Evolutionary conservation across 2,113 vertebrate genomes (phyloP), one percentile per base, ranked within the genome.

Genomic region (Urocitellus parryii): DNA sequence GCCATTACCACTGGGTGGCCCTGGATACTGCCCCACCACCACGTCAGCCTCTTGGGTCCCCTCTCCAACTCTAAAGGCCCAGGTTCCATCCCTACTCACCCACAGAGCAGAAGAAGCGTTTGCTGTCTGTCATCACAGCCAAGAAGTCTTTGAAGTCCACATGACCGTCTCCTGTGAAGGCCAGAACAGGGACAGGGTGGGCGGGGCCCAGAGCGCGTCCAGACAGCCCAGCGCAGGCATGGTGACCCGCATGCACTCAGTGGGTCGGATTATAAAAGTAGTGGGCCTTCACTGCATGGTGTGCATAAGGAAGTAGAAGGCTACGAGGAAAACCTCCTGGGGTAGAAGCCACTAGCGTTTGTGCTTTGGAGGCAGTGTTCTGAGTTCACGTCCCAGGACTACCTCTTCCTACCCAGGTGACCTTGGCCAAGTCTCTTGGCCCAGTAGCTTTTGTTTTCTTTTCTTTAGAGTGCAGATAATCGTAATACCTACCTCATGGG

Each of bases 101-200:
- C 83, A 98, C 42, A 2, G 97, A 98, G 82, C 95, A 97, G 70
- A 97, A 94, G 97, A 97, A 97, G 68, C 91, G 82, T 45, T 20
- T 94, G 65, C 91, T 97, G 68, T 98, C 97, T 39, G 97, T 97
- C 97, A 98, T 95, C 65, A 97, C 95, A 1, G 97, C 93, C 95
- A 98, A 77, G 89, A 97, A 98, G 76, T 98, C 97, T 56, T 85
- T 96, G 93, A 98, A 98, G 94, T 95, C 93, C 90, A 97, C 96
- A 0, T 65, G 96, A 51, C 97, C 97, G 10, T 98, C 97, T 94
- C 97, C 97, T 98, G 93, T 16, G 48, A 90, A 76, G 73, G 74
- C 10, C 87, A 96, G 37, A 96, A 67, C 73, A 63, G 58, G 0
- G 27, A 37, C 12, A 2, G 51, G 20, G 63, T 88, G 51, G 48